Conservation (phyloP, 2,888 invertebrate species). For the Exephanes ischioxanthus region DNA sequence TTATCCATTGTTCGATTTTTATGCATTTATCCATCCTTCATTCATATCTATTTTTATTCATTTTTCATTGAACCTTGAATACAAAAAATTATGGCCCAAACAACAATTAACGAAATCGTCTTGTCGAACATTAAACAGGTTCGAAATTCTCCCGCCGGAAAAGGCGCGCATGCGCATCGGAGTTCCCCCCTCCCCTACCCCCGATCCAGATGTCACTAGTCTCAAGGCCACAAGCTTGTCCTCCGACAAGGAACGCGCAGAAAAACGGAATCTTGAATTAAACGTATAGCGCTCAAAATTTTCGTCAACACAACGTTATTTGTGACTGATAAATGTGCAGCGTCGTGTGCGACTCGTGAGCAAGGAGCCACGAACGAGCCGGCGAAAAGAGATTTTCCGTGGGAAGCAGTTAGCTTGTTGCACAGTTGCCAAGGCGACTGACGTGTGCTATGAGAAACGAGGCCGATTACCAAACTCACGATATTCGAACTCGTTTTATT, state of each 20-base stretch:
- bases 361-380: not conserved
- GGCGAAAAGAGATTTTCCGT: conserved; percentile 39
- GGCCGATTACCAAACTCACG: conserved; percentile 63
- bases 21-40: not conserved
- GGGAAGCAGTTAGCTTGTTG: conserved; percentile 78
- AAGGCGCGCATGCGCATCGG: conserved; percentile 4
- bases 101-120: not conserved
- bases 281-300: conserved; percentile 64
- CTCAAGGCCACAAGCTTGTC: conserved; percentile 72
- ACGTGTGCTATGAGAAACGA: conserved; percentile 73
- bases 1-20: not conserved
- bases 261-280: conserved; percentile 77
- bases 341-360: conserved; percentile 43
- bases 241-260: conserved; percentile 70
- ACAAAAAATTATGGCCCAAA: not conserved
- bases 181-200: not conserved
- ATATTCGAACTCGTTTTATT: conserved; percentile 59
- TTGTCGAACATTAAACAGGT: not conserved
- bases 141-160: conserved; percentile 21
- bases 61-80: not conserved
- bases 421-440: conserved; percentile 82
- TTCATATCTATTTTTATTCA: not conserved
- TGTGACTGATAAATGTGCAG: conserved; percentile 62
- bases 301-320: conserved; percentile 47
- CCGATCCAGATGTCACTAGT: conserved; percentile 21